Base-by-base conservation (phyloP, 2,113 vertebrate species). In the Sinocyclocheilus maitianheensis region DNA sequence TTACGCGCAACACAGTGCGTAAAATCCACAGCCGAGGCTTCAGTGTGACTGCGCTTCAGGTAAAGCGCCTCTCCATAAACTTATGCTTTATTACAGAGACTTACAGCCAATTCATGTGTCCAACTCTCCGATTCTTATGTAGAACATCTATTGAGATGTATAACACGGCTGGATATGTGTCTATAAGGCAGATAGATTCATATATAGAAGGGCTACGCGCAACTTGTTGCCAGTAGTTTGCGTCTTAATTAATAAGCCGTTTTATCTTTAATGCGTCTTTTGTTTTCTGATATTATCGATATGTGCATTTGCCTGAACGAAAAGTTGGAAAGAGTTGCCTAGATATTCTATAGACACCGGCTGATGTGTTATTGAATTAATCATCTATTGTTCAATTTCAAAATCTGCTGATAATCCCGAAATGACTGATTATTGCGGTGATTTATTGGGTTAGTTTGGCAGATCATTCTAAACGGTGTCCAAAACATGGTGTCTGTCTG, bases 181-280 rank as follows among this genome's bases (percentile, higher is more conserved):
- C 30, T 51, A 0, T 34, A 53, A n/a, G 62, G n/a, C 40, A 24
- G 43, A 30, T 6, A 18, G 16, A 30, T 6, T 20, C 46, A 1
- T 26, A 3, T 55, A 18, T 22, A 2, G 51, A 30, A 20, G 48
- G 55, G 30, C 11, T 55, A 26, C 72, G 81, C 81, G 60, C 74
- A 84, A 84, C 82, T 84, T 84, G 82, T 84, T 84, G 81, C 81
- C 81, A 51, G 67, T 55, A 83, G 81, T 83, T 83, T 83, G 82
- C 30, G 46, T 55, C 63, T 4, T 48, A 82, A 82, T 71, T 62
- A 13, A 51, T 71, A 3, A 16, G 62, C 62, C 24, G 58, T 48
- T 67, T 43, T n/a, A 26, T 48, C 18, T n/a, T n/a, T 0, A 53
- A 71, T 82, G 63, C 81, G 62, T 53, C 46, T 51, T 65, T 81